Base-by-base conservation (phyloP, 2,888 invertebrate genomes). In the Spilosoma lubricipeda region DNA sequence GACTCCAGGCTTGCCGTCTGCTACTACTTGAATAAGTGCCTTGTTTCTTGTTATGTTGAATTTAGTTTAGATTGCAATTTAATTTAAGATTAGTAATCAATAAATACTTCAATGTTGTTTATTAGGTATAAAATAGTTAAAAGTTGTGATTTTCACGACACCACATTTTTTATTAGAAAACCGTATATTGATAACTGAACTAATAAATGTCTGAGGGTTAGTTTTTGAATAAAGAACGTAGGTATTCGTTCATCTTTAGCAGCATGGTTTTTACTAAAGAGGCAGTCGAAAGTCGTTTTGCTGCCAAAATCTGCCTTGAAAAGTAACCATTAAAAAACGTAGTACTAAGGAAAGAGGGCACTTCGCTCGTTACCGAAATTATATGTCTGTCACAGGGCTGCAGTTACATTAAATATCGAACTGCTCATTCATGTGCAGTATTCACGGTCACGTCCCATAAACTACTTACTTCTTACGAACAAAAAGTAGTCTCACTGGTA, bases 391-490 rank as follows among this genome's bases (percentile, higher is more conserved):
- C 27, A 59, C 59, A 59, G 56, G 15, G 30, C 33, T 20, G 33
- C 64, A 64, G 87, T 89, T 85, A 42, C 15, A 45, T 67, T 45
- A 4, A 42, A 67, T 13, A 48, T 48, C 42, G 23, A 42, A 70
- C 45, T 59, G 27, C 59, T 70, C 36, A 39, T 70, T 70, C 1
- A 1, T 36, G 33, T 23, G 3, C 30, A 67, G 48, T 85, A 87
- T 85, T 90, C 88, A 87, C 86, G 88, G 87, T 87, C 89, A 86
- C 88, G 87, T 89, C 87, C 89, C 88, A 88, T 86, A 85, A 86
- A 88, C 86, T 86, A 89, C 86, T 86, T 86, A 89, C 86, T 86
- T 88, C 85, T 86, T 85, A 85, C 73, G 75, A 90, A 89, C 87
- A 88, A 90, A 90, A 86, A 86, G 81, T 83, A 86, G 87, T 83